Conservation (phyloP, 64 coral and sea anemone species). For the Montipora sp. region DNA sequence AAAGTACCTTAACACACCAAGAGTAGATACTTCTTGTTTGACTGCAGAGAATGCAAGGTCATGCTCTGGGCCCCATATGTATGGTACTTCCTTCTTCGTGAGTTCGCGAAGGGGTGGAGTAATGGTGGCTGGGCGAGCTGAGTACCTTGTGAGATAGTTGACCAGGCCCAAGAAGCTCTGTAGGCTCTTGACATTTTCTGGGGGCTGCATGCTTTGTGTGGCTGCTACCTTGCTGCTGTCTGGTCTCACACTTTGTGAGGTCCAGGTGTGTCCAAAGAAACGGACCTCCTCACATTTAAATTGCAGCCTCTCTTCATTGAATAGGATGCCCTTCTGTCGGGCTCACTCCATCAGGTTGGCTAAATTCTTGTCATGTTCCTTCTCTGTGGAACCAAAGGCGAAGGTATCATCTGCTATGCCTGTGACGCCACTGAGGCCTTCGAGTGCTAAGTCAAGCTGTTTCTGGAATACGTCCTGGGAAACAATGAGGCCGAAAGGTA, state of each 20-base stretch:
- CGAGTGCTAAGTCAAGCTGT: conserved; percentile 36
- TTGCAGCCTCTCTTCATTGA: conserved; percentile 36
- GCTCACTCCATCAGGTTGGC: neutral
- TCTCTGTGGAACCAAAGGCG: conserved; percentile 1
- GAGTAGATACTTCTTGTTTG: conserved; percentile 14
- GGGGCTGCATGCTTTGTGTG: conserved; percentile 34
- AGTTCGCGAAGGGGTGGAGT: neutral
- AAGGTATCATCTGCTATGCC: conserved; percentile 63
- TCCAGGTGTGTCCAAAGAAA: conserved; percentile 58
- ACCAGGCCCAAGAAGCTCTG: conserved; percentile 45
- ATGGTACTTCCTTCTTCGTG: conserved; percentile 26
- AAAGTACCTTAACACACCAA: conserved; percentile 46
- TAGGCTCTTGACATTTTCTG: conserved; percentile 38
- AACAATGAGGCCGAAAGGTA: conserved; percentile 62
- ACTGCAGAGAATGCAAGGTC: conserved; percentile 16
- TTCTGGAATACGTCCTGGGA: conserved; percentile 63
- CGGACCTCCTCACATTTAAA: conserved; percentile 16
- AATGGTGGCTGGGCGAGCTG: neutral
- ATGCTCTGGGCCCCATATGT: conserved; percentile 29
- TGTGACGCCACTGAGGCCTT: conserved; percentile 21
- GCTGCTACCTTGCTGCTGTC: conserved; percentile 49
- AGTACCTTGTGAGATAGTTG: conserved; percentile 53
- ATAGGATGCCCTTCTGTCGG: conserved; percentile 7
- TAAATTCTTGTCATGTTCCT: conserved; percentile 41
- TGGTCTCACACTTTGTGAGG: conserved; percentile 20